Evolutionary conservation across 2,797 vertebrate species (phyloP).

Genomic region (Cygnus olor): DNA sequence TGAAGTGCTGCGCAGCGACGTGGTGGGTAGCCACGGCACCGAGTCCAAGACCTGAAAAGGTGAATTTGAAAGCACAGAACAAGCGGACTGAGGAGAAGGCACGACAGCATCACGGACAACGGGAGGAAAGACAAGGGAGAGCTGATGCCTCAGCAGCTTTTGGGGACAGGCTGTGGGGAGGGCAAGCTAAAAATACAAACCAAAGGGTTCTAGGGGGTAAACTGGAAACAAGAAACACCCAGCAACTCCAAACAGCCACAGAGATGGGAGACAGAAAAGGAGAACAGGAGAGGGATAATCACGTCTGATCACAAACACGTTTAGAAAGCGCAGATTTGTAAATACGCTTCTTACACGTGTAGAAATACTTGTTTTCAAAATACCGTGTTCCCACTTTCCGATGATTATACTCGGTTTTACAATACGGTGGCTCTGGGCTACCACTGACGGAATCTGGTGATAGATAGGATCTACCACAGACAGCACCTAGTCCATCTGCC

Average conservation of each 20-base stretch:
- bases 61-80: background rate
- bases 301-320: accelerated
- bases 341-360: accelerated
- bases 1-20: accelerated
- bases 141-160: background rate
- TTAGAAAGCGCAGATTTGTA: background rate
- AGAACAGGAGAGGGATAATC: background rate
- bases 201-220: background rate
- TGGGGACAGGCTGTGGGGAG: background rate
- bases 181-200: background rate
- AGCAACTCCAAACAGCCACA: background rate
- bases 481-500: background rate
- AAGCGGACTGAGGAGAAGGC: background rate
- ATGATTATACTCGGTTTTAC: background rate
- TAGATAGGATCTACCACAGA: too few relatives aligned
- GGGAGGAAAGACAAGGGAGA: accelerated
- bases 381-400: background rate
- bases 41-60: accelerated
- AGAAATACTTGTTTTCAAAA: background rate
- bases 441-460: too few relatives aligned
- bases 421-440: accelerated
- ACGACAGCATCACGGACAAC: accelerated
- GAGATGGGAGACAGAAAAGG: background rate
- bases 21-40: accelerated
- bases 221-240: background rate